A percentile compares a stretch with the other conserved stretches of the same genome.
Conservation (phyloP, 2,797 vertebrate species). For the Sylvia borin region DNA sequence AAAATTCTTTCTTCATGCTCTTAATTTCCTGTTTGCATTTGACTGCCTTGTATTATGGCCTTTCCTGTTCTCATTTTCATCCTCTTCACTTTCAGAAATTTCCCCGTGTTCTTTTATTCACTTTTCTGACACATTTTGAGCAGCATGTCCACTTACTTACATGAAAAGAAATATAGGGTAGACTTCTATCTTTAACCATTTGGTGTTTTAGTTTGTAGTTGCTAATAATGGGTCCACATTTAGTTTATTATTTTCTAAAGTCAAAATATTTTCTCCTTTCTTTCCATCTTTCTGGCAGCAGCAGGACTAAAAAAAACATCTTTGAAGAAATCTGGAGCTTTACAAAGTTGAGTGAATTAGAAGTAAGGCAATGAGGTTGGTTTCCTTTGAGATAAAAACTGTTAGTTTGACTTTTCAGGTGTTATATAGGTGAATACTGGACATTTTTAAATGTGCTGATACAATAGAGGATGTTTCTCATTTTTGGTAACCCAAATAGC, state of each 20-base stretch:
- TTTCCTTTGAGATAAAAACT: background rate
- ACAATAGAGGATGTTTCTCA: background rate
- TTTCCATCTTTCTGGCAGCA: background rate
- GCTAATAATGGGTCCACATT: background rate
- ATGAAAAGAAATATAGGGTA: background rate
- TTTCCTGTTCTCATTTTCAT: background rate
- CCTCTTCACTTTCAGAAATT: background rate
- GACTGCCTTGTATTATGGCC: background rate
- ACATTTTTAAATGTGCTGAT: background rate
- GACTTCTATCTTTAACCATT: background rate
- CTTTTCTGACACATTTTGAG: background rate
- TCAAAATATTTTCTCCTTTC: background rate
- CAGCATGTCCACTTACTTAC: rapidly evolving
- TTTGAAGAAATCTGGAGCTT: background rate
- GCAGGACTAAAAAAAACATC: background rate
- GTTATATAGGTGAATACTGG: background rate
- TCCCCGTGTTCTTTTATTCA: background rate
- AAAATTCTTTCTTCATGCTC: background rate
- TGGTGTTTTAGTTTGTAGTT: background rate
- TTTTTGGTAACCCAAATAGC: background rate
- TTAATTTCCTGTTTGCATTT: slow-evolving; percentile 36
- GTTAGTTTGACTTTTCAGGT: background rate
- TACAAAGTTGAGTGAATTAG: background rate
- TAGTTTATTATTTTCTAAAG: background rate
- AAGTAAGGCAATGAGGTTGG: background rate